Evolutionary conservation across 2,888 invertebrate genomes (phyloP).

Genomic region (Drosophila trichaetosa): DNA sequence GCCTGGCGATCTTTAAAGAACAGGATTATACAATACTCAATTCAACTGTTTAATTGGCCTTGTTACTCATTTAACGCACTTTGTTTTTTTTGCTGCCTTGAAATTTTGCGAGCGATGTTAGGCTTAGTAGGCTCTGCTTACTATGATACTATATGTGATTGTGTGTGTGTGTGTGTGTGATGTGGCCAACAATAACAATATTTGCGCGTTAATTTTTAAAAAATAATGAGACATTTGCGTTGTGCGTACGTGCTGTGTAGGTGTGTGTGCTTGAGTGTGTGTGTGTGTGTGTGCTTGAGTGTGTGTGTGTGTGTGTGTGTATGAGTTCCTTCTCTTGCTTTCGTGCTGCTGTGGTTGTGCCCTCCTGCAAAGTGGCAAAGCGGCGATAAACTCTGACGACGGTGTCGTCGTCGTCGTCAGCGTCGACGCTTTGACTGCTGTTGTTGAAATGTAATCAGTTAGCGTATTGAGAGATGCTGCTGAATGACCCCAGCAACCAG

Average conservation of each 20-base stretch:
- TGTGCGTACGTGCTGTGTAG: slow-evolving; percentile 12
- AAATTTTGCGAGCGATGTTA: slow-evolving; percentile 17
- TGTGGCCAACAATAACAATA: slow-evolving; percentile 25
- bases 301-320: background rate
- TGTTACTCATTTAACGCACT: slow-evolving; percentile 23
- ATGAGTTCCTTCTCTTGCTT: slow-evolving; percentile 21
- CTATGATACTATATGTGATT: slow-evolving; percentile 23
- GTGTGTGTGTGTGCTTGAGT: background rate
- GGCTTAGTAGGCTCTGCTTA: slow-evolving; percentile 21
- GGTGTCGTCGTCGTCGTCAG: slow-evolving; percentile 28
- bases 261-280: background rate
- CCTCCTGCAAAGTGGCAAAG: slow-evolving; percentile 53
- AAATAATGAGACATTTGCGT: slow-evolving; percentile 41
- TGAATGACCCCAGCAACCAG: slow-evolving; percentile 36
- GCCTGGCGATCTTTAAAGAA: slow-evolving; percentile 18
- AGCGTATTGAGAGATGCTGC: slow-evolving; percentile 33
- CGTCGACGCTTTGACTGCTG: slow-evolving; percentile 20
- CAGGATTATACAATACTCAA: slow-evolving; percentile 21
- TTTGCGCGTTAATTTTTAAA: slow-evolving; percentile 34
- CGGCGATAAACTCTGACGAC: slow-evolving; percentile 57
- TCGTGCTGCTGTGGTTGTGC: slow-evolving; percentile 26
- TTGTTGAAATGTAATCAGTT: slow-evolving; percentile 55
- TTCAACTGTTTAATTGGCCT: slow-evolving; percentile 22
- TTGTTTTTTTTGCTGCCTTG: slow-evolving; percentile 36
- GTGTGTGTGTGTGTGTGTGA: background rate